Conservation (phyloP, 1,140 invertebrate genomes). For the Acromyrmex heyeri region DNA sequence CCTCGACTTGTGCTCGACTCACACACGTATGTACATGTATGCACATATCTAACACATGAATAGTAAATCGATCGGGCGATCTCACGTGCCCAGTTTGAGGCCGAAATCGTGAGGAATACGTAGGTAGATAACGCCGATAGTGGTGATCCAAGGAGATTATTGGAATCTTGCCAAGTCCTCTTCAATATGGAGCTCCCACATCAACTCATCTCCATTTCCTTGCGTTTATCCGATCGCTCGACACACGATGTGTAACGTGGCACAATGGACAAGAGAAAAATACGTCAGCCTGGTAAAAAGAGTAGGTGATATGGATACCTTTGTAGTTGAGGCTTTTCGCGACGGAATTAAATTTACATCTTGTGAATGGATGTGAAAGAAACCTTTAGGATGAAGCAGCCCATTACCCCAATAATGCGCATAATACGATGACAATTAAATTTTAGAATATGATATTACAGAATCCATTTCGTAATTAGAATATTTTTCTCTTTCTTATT, state of each 20-base stretch:
- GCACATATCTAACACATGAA: not conserved
- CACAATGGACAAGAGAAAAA: slow-evolving; percentile 64
- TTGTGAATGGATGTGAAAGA: not conserved
- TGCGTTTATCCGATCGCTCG: slow-evolving; percentile 68
- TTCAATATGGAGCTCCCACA: slow-evolving; percentile 68
- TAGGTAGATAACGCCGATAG: slow-evolving; percentile 46
- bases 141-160: slow-evolving; percentile 79
- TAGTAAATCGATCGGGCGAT: slow-evolving; percentile 61
- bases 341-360: slow-evolving; percentile 41
- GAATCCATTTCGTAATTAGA: not conserved
- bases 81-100: slow-evolving; percentile 42
- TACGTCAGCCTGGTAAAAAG: slow-evolving; percentile 25
- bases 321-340: slow-evolving; percentile 10
- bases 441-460: not conserved
- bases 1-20: slow-evolving; percentile 20
- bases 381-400: not conserved
- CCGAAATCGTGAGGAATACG: slow-evolving; percentile 41
- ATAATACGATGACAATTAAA: slow-evolving; percentile 20
- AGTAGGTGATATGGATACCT: slow-evolving; percentile 28
- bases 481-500: not conserved
- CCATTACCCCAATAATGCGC: not conserved
- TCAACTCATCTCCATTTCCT: slow-evolving; percentile 64
- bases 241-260: slow-evolving; percentile 68
- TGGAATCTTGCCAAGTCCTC: slow-evolving; percentile 75
- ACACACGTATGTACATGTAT: not conserved